These are phyloP conservation scores for Aphelenchoides fujianensis DNA, from an alignment of 1,140 invertebrate genomes.

Conservation along the genomic window DNA sequence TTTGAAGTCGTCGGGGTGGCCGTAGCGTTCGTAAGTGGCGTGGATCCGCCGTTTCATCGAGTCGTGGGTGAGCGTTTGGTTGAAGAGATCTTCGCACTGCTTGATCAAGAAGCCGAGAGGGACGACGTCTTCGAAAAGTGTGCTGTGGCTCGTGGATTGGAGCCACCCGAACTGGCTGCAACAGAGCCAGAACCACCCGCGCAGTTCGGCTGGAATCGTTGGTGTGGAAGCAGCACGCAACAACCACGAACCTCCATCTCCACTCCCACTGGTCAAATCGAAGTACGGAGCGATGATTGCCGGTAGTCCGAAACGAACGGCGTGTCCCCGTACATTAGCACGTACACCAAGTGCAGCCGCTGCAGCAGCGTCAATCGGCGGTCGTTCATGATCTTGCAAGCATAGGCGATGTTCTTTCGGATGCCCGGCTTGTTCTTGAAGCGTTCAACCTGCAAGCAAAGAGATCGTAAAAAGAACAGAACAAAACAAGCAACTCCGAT, in stretches of 20 bases:
- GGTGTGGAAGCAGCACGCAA: neutral
- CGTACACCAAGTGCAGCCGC: neutral
- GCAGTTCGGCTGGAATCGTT: slow-evolving; percentile 12
- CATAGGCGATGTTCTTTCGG: neutral
- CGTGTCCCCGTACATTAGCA: neutral
- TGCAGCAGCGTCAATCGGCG: neutral
- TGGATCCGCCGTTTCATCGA: slow-evolving; percentile 11
- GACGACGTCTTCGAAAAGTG: slow-evolving; percentile 10
- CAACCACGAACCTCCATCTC: no score
- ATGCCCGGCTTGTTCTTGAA: neutral
- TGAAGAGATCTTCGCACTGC: slow-evolving; percentile 19
- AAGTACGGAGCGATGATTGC: neutral
- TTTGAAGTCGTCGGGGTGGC: slow-evolving; percentile 18
- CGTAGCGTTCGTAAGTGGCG: slow-evolving; percentile 23
- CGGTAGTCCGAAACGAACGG: neutral
- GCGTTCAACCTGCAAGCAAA: no score
- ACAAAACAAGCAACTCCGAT: no score
- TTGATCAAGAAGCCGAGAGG: slow-evolving; percentile 17
- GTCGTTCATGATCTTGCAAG: neutral
- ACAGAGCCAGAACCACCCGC: slow-evolving; percentile 43
- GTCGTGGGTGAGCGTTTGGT: no score
- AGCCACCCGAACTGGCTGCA: slow-evolving; percentile 44
- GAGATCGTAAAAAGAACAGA: no score
- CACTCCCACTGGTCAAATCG: neutral
- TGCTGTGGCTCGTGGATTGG: slow-evolving; percentile 29